phyloP scores from a whole-genome alignment of 2,113 vertebrate genomes.

The Osmerus eperlanus region DNA sequence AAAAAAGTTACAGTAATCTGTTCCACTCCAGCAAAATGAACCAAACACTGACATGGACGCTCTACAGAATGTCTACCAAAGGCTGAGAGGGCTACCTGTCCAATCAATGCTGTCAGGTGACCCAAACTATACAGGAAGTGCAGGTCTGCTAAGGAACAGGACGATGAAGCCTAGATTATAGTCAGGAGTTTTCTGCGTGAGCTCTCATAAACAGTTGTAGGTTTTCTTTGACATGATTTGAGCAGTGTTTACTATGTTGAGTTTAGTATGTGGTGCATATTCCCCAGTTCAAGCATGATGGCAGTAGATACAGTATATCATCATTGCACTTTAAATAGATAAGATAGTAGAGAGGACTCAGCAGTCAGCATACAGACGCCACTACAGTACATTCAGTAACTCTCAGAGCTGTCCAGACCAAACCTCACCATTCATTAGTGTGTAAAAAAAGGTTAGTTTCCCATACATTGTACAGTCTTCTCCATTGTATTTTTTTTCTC shows the following conservation, averaged over 20 bases:
- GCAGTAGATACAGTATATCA: slow-evolving; percentile 51
- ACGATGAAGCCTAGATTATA: slow-evolving; percentile 47
- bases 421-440: slow-evolving; percentile 75
- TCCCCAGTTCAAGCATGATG: slow-evolving; percentile 72
- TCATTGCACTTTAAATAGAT: slow-evolving; percentile 74
- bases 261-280: slow-evolving; percentile 62
- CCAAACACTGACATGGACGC: slow-evolving; percentile 83
- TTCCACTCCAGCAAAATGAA: slow-evolving; percentile 92
- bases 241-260: slow-evolving; percentile 62
- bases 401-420: slow-evolving; percentile 60
- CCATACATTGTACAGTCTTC: slow-evolving; percentile 66
- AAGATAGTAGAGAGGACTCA: slow-evolving; percentile 68
- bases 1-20: slow-evolving; percentile 93
- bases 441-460: slow-evolving; percentile 79
- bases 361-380: slow-evolving; percentile 72
- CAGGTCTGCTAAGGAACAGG: slow-evolving; percentile 62
- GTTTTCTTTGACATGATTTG: slow-evolving; percentile 29
- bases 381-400: slow-evolving; percentile 85
- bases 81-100: slow-evolving; percentile 70
- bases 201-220: slow-evolving; percentile 15
- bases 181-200: slow-evolving; percentile 49
- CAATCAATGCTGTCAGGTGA: slow-evolving; percentile 70
- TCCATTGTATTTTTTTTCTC: slow-evolving; percentile 36
- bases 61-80: slow-evolving; percentile 78
- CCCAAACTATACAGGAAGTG: slow-evolving; percentile 61